Evolutionary conservation across 1,140 invertebrate genomes (phyloP).

Genomic region (Tachypleus tridentatus): DNA sequence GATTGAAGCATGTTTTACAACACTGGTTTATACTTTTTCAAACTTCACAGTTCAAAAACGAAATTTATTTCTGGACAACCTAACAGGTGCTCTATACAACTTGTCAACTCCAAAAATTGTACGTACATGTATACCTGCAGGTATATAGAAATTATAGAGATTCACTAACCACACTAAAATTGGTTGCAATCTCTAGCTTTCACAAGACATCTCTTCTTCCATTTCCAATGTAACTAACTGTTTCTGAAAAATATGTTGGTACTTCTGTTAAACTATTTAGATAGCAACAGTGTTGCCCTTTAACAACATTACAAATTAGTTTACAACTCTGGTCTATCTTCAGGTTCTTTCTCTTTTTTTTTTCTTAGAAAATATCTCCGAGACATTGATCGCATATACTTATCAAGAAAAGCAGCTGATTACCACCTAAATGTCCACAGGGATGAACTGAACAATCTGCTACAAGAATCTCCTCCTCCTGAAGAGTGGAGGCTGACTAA

Average conservation of each 20-base stretch:
- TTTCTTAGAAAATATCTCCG: conserved; percentile 23
- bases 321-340: background rate
- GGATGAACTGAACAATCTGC: conserved; percentile 18
- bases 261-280: background rate
- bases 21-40: no score
- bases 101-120: no score
- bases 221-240: background rate
- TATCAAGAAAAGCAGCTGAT: conserved; percentile 14
- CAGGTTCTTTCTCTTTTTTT: background rate
- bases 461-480: conserved; percentile 14
- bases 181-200: no score
- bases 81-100: no score
- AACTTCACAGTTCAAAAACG: no score
- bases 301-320: background rate
- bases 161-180: no score
- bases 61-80: no score
- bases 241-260: background rate
- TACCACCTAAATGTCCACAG: conserved; percentile 10
- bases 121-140: no score
- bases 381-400: conserved; percentile 20
- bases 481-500: conserved; percentile 17
- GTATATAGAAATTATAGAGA: no score
- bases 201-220: no score
- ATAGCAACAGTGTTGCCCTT: background rate
- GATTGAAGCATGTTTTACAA: no score